Evolutionary conservation across 2,113 vertebrate genomes (phyloP), one percentile per base, ranked within the genome.

Genomic region (Sebastes schlegelii): DNA sequence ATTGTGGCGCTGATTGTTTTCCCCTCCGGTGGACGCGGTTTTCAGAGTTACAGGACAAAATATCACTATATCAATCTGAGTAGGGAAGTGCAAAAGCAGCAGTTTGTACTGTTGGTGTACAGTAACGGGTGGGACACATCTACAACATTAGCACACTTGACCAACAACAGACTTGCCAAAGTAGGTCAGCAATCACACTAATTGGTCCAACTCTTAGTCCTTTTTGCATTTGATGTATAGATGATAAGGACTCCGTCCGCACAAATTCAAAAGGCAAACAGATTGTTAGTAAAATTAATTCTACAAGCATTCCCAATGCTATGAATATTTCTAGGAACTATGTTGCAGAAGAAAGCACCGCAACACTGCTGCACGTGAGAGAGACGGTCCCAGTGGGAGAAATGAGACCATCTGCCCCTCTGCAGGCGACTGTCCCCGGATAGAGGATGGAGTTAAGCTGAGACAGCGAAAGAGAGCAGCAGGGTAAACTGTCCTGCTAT

Each of bases 391-490:
- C 88, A 52, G 74, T 88, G 86, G 90, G 93, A 86, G 85, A 89
- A 88, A 85, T 71, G 79, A 87, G 89, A 95, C 93, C 95, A 95
- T 95, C 94, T 95, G 94, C 74, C 91, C 92, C 94, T 92, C 92
- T 87, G 93, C 89, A 92, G 91, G 94, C 91, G 91, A 91, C 82
- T 84, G 90, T 95, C 91, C 93, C 91, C 79, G 72, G 87, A 92
- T 90, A 84, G 84, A 93, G 89, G 91, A 91, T 81, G 81, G 86
- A 86, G 89, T 93, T 93, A 83, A 90, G 93, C 92, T 92, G 90
- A 95, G 92, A 68, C 92, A 94, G 93, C 91, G 68, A 90, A 95
- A 94, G 81, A 79, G 83, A 93, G 83, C 82, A 88, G 88, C 86
- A 75, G 89, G 89, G 82, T 87, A 85, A 92, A 91, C 80, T 86